phyloP scores from a whole-genome alignment of 2,888 invertebrate species.

The Gibbula magus region DNA sequence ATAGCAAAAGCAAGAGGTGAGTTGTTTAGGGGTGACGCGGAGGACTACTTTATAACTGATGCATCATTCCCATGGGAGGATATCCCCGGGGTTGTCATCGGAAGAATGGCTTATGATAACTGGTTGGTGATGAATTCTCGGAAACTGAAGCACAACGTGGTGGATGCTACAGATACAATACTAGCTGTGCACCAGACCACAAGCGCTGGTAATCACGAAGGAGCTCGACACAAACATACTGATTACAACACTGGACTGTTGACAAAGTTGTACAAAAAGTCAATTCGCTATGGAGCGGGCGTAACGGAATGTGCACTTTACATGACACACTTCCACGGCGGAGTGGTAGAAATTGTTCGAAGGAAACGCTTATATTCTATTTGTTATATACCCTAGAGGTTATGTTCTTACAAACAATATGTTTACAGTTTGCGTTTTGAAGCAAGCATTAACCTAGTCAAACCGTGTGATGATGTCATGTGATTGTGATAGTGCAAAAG shows the following conservation, averaged over 20 bases:
- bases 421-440: too few relatives aligned
- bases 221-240: background rate
- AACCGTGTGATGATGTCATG: too few relatives aligned
- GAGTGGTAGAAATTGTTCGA: too few relatives aligned
- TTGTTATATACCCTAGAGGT: too few relatives aligned
- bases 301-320: slow-evolving; percentile 48
- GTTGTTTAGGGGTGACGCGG: slow-evolving; percentile 57
- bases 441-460: too few relatives aligned
- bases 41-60: slow-evolving; percentile 64
- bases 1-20: slow-evolving; percentile 49
- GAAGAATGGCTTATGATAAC: slow-evolving; percentile 66
- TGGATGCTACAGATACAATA: slow-evolving; percentile 59
- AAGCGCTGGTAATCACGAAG: background rate
- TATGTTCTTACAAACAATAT: too few relatives aligned
- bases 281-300: slow-evolving; percentile 53
- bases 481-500: too few relatives aligned
- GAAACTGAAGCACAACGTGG: slow-evolving; percentile 47
- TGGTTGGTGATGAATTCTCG: slow-evolving; percentile 62
- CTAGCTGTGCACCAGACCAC: slow-evolving; percentile 67
- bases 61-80: slow-evolving; percentile 58
- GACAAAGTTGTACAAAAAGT: too few relatives aligned
- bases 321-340: too few relatives aligned
- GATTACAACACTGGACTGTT: too few relatives aligned
- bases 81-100: slow-evolving; percentile 65
- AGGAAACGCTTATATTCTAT: too few relatives aligned